Percentiles rank a stretch among this genome's conserved stretches.
phyloP scores from a whole-genome alignment of 2,113 vertebrate genomes.

The Gasterosteus nipponicus region DNA sequence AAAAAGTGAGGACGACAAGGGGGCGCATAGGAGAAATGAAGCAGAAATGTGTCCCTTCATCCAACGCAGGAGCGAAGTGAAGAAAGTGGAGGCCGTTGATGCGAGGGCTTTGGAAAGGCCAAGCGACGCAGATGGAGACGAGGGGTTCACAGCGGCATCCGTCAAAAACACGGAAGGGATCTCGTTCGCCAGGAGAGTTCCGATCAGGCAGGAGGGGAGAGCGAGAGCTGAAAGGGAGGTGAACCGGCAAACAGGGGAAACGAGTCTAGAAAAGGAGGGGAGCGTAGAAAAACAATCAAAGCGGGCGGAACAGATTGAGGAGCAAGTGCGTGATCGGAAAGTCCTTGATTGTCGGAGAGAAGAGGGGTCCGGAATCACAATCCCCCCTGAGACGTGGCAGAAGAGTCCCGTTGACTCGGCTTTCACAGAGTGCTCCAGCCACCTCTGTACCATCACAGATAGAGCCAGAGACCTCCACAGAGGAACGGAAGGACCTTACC shows the following conservation, averaged over 20 bases:
- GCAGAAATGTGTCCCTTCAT: not conserved
- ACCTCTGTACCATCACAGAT: constrained; percentile 45
- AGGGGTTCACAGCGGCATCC: constrained; percentile 70
- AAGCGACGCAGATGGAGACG: constrained; percentile 39
- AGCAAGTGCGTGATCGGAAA: constrained; percentile 17
- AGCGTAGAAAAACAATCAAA: constrained; percentile 45
- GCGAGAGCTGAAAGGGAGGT: constrained; percentile 52
- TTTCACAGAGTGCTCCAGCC: constrained; percentile 53
- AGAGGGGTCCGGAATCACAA: constrained; percentile 25
- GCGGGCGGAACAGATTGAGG: constrained; percentile 17
- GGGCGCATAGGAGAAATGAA: constrained; percentile 9
- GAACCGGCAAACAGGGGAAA: constrained; percentile 18
- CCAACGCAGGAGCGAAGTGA: constrained; percentile 31
- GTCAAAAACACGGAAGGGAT: constrained; percentile 75
- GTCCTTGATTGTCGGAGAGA: constrained; percentile 19
- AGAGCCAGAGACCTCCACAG: constrained; percentile 17
- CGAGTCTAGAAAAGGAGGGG: constrained; percentile 20
- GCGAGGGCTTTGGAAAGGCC: constrained; percentile 33
- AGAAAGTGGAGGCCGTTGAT: constrained; percentile 35
- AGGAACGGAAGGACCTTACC: constrained; percentile 35
- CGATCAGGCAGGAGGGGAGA: constrained; percentile 68
- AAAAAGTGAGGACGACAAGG: constrained; percentile 22
- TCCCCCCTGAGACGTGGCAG: constrained; percentile 11
- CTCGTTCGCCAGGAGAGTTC: constrained; percentile 70
- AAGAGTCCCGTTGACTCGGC: constrained; percentile 36